phyloP scores from a whole-genome alignment of 2,888 invertebrate species.

The Trachelus iudaicus region DNA sequence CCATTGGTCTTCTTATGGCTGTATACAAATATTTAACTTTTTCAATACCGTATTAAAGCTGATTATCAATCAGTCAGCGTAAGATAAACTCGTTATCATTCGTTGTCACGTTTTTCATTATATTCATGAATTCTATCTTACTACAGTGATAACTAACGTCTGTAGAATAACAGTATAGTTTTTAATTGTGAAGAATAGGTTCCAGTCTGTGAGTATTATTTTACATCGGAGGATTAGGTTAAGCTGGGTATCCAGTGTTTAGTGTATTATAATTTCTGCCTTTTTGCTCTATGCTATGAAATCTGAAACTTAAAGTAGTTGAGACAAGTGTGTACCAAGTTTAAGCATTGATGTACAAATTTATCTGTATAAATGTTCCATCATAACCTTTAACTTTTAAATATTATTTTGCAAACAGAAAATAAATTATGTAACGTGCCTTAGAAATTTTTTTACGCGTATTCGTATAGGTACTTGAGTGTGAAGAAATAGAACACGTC shows the following conservation, averaged over 20 bases:
- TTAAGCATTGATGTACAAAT: background rate
- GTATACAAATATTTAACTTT: background rate
- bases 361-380: background rate
- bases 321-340: background rate
- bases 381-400: background rate
- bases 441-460: background rate
- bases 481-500: background rate
- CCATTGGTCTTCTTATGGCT: background rate
- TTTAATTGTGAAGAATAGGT: background rate
- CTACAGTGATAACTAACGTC: background rate
- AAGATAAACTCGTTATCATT: background rate
- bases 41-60: background rate
- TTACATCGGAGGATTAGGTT: too few relatives aligned
- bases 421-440: background rate
- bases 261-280: background rate
- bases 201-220: background rate
- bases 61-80: background rate
- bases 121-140: background rate
- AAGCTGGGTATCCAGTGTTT: background rate
- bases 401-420: background rate
- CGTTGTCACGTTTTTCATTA: background rate
- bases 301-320: background rate
- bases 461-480: too few relatives aligned
- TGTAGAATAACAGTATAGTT: background rate
- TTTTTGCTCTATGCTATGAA: background rate